Percentiles rank a stretch among this genome's conserved stretches.
Evolutionary conservation across 2,888 invertebrate species (phyloP).

Genomic region (Machimus rusticus): DNA sequence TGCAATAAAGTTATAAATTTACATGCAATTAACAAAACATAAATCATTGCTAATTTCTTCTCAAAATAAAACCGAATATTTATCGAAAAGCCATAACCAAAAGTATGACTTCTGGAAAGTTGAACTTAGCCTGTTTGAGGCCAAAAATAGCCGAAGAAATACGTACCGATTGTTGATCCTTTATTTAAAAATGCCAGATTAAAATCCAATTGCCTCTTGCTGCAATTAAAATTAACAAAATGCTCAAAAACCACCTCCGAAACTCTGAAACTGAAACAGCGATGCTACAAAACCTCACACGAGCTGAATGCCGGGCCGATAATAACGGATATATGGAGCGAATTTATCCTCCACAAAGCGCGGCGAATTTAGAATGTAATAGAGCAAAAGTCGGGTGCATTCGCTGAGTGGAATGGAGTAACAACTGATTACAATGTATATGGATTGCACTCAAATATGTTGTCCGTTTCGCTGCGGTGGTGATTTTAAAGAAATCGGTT

Average conservation of each 20-base stretch:
- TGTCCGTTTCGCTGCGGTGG: background rate
- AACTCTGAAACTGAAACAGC: background rate
- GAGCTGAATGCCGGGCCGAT: background rate
- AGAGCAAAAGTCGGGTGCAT: background rate
- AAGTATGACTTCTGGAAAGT: background rate
- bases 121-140: background rate
- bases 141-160: background rate
- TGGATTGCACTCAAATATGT: background rate
- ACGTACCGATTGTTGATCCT: background rate
- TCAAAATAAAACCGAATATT: background rate
- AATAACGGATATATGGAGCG: background rate
- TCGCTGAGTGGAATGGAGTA: background rate
- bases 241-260: background rate
- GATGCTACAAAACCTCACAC: background rate
- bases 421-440: background rate
- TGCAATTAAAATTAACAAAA: background rate
- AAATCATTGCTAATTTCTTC: background rate
- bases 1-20: background rate
- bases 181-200: background rate
- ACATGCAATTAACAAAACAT: background rate
- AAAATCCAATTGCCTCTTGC: background rate
- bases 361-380: background rate
- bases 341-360: background rate
- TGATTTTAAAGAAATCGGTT: background rate
- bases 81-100: background rate